Evolutionary conservation across 2,113 vertebrate species (phyloP), one percentile per base, ranked within the genome.

Genomic region (Centrocercus urophasianus): DNA sequence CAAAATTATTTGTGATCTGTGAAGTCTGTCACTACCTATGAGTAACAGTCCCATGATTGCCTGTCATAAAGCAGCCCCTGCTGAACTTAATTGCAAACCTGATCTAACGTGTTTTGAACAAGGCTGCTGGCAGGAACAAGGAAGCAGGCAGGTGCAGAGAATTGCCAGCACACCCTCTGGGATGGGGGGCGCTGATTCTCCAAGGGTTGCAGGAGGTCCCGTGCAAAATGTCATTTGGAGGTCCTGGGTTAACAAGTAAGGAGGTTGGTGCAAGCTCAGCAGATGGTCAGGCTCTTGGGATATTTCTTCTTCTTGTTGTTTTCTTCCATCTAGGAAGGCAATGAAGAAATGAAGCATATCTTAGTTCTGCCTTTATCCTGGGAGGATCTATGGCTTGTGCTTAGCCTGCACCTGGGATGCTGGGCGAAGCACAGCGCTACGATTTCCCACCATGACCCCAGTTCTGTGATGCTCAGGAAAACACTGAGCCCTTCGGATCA

Each of bases 1-100:
- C 0, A 1, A 40, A 65, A 87, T 94, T 36, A 36, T 48, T 59
- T 47, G 77, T 48, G 77, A 79, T 61, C 1, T 38, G 70, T 52
- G 74, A 70, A 71, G 82, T 69, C 91, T 92, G 94, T 89, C 90
- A 76, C 86, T 83, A 45, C 84, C 89, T 28, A 13, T 54, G 93
- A 87, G 86, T 64, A 84, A 2, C 80, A 89, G 73, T 63, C 65
- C 22, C 0, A 83, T 59, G 87, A 91, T 63, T 73, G 60, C 72
- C 89, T 52, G 86, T 88, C 94, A 87, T 40, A 50, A 84, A 81
- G 56, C 92, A 81, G 72, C 61, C 28, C 66, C 69, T 40, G 84
- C 69, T 52, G 83, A 47, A 30, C 52, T 25, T 19, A 6, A 84
- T 27, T 64, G 86, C 73, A 67, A 30, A 72, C 52, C 88, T 89